Base-by-base conservation (phyloP, 2,113 vertebrate genomes). In the Onychorhynchus coronatus region DNA sequence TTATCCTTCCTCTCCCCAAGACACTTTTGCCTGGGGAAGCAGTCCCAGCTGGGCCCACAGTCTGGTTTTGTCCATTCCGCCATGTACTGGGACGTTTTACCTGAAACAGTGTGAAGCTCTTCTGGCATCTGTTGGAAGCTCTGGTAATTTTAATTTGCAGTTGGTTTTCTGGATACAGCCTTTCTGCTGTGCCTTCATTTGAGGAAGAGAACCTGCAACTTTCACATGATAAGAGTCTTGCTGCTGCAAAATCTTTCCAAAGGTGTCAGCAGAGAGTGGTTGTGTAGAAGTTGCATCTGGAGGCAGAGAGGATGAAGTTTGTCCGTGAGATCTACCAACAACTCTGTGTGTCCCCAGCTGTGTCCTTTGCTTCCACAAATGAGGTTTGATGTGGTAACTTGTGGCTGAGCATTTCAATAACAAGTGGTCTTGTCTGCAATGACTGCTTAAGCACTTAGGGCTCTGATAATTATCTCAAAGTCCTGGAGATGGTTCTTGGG, bases 311-410 rank as follows among this genome's bases (percentile, higher is more conserved):
- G 55, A 53, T 0, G 5, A 58, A 23, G 0, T 10, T 67, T 33
- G 8, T 72, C 39, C 1, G 0, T 15, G 42, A 6, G 17, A 25
- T 18, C 37, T 4, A 3, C 31, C 61, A 68, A 7, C 23, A 67
- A 0, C n/a, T 39, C 53, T 41, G 1, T 0, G 6, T 30, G 8
- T 16, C 42, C 39, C 63, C 39, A 21, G 44, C 53, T 19, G 2
- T 10, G 37, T 19, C 42, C 42, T 77, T 31, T n/a, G 28, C 65
- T 49, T 22, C 25, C 25, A 15, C 25, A n/a, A 44, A 20, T 16
- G 50, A 18, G 21, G 22, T 87, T 71, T 58, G 23, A 0, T 2
- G 27, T 47, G 75, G 39, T 42, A 50, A 12, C 46, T 73, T 27
- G 5, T 16, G 22, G 31, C 41, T 39, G 39, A 55, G 27, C 0